Evolutionary conservation across 2,888 invertebrate species (phyloP).

Genomic region (Sepioteuthis lessoniana): DNA sequence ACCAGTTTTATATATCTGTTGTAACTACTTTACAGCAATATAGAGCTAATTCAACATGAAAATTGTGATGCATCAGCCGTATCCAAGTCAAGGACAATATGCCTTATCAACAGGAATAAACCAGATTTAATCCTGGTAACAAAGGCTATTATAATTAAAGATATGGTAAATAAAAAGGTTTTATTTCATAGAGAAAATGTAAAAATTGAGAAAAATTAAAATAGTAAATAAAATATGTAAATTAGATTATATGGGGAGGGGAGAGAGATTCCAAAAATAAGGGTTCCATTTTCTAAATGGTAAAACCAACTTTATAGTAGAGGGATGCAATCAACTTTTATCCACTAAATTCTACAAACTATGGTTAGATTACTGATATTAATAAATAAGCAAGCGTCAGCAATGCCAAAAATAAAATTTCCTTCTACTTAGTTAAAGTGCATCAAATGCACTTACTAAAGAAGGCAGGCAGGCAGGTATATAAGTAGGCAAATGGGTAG

Average conservation of each 20-base stretch:
- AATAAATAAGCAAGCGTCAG: slow-evolving; percentile 23
- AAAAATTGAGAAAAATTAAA: background rate
- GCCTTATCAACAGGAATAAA: slow-evolving; percentile 24
- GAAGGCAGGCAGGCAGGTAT: background rate
- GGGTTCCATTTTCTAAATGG: background rate
- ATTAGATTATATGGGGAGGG: background rate
- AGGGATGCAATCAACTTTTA: background rate
- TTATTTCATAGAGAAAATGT: background rate
- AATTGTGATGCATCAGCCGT: background rate
- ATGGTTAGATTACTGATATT: background rate
- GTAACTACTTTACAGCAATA: background rate
- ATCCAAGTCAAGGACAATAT: background rate
- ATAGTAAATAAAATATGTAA: background rate
- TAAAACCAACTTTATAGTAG: background rate
- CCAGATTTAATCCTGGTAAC: background rate
- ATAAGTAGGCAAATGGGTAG: background rate
- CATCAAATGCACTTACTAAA: background rate
- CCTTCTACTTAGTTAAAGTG: slow-evolving; percentile 5
- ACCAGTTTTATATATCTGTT: background rate
- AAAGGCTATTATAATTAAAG: background rate
- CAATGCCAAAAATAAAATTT: slow-evolving; percentile 18
- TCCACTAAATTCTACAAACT: background rate
- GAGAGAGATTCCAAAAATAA: background rate
- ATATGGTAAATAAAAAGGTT: background rate
- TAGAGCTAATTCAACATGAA: background rate